These are phyloP conservation scores for Drosophila villosipedis DNA, from an alignment of 2,888 invertebrate genomes.

Conservation along the genomic window DNA sequence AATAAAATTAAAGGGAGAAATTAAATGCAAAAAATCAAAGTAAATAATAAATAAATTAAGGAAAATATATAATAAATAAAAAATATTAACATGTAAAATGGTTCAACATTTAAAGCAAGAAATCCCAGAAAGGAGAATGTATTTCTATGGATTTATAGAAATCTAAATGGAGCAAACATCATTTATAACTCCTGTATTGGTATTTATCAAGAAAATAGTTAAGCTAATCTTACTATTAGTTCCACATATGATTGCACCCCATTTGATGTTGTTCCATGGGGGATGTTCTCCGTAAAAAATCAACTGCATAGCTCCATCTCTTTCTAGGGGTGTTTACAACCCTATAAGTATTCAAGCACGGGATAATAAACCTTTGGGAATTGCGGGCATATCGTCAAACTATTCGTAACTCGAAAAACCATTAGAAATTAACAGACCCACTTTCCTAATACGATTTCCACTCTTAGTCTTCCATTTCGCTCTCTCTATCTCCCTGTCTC, in stretches of 20 bases:
- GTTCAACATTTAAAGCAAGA: background rate
- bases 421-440: slow-evolving; percentile 12
- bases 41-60: background rate
- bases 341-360: background rate
- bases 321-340: slow-evolving; percentile 1
- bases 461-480: slow-evolving; percentile 9
- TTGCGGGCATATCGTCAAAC: background rate
- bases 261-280: slow-evolving; percentile 11
- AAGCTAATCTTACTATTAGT: background rate
- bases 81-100: background rate
- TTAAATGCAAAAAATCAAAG: background rate
- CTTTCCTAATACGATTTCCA: slow-evolving; percentile 18
- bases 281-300: slow-evolving; percentile 33
- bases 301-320: slow-evolving; percentile 13
- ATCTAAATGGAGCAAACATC: background rate
- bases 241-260: slow-evolving; percentile 3
- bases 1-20: background rate
- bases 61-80: background rate
- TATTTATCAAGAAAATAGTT: background rate
- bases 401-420: background rate
- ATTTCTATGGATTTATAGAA: background rate
- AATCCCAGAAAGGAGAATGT: rapidly evolving
- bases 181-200: background rate
- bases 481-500: slow-evolving; percentile 2
- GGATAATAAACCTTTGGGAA: background rate